Evolutionary conservation across 2,888 invertebrate species (phyloP), one percentile per base, ranked within the genome.

Genomic region (Alviniconcha strummeri): DNA sequence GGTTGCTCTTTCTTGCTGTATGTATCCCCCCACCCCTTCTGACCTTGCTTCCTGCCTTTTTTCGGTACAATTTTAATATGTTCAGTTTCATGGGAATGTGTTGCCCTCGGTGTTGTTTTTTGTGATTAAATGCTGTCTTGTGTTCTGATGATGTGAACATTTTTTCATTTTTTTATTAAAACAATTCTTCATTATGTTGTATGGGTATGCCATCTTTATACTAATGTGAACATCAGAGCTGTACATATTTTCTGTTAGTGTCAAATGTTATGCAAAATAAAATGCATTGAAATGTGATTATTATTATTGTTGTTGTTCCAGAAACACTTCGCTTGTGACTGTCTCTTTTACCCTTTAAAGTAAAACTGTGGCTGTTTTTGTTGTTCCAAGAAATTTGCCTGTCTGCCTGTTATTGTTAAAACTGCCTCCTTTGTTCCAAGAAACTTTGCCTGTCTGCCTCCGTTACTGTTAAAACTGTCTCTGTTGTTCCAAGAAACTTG

Each of bases 231-330:
- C 71, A 9, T 71, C 71, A 19, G 19, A 19, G 71, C 9, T 71
- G 71, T 71, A 71, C 19, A 71, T 71, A 71, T 71, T 71, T 19
- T 80, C 8, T 11, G 57, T 52, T 54, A 67, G 64, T 19, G 67
- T 67, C n/a, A 1, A 13, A 56, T 52, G 69, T 81, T 75, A 52
- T 75, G 52, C 75, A 75, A 75, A 75, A 75, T 15, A 55, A 71
- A 19, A 71, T 71, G n/a, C n/a, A 71, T 19, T 71, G 71, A 71
- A 71, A 17, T n/a, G 60, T 60, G 60, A 60, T 60, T 60, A 13
- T 36, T 36, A 13, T 71, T 71, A 71, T 71, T 71, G 17, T 17
- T n/a, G 19, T 71, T 71, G 19, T 71, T 71, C 17, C 71, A 36
- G 3, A 36, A 36, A 36, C 36, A 36, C 36, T 36, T 36, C 36